Evolutionary conservation across 2,113 vertebrate species (phyloP).

Genomic region (Dromiciops gliroides): DNA sequence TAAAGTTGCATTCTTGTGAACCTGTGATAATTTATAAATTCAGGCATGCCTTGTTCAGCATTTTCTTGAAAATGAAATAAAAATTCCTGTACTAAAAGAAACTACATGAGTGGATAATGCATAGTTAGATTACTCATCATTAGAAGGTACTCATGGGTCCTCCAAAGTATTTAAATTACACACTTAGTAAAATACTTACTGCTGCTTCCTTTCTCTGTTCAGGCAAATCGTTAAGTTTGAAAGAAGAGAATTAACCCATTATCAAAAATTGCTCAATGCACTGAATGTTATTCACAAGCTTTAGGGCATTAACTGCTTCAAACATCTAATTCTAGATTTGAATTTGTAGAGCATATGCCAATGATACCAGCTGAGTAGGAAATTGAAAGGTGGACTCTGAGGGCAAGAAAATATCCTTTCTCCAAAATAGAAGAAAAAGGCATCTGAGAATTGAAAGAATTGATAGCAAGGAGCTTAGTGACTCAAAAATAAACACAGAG

Average conservation of each 20-base stretch:
- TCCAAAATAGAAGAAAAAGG: neutral
- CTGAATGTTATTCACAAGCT: neutral
- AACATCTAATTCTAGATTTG: neutral
- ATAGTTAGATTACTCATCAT: neutral
- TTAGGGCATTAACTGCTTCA: neutral
- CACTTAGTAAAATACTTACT: neutral
- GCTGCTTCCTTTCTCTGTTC: neutral
- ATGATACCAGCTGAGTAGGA: neutral
- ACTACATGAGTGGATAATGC: neutral
- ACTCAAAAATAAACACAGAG: neutral
- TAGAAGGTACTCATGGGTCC: neutral
- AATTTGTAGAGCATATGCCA: neutral
- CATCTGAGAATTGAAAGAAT: neutral
- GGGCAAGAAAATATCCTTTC: neutral
- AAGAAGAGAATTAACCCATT: neutral
- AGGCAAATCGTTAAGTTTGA: neutral
- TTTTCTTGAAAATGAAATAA: neutral
- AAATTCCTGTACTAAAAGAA: neutral
- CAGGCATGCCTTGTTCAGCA: neutral
- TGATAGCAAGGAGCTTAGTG: neutral
- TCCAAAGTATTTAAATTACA: neutral
- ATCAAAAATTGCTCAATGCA: neutral
- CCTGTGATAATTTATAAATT: neutral
- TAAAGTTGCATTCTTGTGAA: neutral
- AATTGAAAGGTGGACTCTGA: neutral